Percentiles rank a stretch among this genome's conserved stretches.
These are phyloP conservation scores for Gortyna flavago DNA, from an alignment of 2,888 invertebrate genomes.

Conservation along the genomic window DNA sequence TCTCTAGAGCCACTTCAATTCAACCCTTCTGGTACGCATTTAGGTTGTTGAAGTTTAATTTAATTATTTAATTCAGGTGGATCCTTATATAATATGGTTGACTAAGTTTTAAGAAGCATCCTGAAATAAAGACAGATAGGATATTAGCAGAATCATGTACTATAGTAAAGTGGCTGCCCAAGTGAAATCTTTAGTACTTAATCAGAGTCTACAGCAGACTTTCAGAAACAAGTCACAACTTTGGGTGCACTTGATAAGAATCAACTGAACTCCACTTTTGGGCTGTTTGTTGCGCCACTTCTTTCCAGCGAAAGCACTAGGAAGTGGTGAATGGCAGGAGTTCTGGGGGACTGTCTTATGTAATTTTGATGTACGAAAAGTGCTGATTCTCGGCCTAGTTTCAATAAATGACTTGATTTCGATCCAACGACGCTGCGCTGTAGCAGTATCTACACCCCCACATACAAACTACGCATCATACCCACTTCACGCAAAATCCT, in stretches of 20 bases:
- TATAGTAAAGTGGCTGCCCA: neutral
- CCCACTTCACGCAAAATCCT: neutral
- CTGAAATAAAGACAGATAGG: neutral
- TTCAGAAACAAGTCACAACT: neutral
- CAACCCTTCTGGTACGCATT: neutral
- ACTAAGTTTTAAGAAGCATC: neutral
- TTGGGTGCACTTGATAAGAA: neutral
- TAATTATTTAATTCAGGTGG: neutral
- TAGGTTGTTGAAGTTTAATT: conserved; percentile 8
- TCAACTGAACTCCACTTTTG: neutral
- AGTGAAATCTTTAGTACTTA: neutral
- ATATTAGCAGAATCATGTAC: neutral
- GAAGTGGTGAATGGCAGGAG: no score
- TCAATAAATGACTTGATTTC: no score
- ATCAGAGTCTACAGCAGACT: neutral
- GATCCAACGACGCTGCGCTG: no score
- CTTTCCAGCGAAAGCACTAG: no score
- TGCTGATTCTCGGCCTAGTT: no score
- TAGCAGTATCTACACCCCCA: neutral
- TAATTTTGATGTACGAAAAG: no score
- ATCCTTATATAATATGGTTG: neutral
- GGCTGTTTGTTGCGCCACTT: no score
- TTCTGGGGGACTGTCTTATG: no score
- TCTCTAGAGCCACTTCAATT: neutral
- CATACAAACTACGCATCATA: neutral